phyloP scores from a whole-genome alignment of 2,113 vertebrate genomes.

The Nesoenas mayeri region DNA sequence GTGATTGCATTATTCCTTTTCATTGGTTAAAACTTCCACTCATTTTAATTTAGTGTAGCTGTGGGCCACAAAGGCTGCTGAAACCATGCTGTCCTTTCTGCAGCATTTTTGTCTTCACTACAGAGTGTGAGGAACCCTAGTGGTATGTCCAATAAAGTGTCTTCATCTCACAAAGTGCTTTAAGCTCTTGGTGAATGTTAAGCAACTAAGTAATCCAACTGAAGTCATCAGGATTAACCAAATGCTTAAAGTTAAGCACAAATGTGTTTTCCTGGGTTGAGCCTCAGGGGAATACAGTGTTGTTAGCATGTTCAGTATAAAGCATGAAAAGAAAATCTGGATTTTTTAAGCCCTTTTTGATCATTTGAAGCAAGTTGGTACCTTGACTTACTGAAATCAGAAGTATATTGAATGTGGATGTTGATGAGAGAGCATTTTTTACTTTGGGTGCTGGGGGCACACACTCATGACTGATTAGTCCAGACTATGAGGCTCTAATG shows the following conservation, averaged over 20 bases:
- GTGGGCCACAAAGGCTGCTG: neutral
- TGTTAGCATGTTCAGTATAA: neutral
- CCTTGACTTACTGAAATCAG: neutral
- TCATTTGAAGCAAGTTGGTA: neutral
- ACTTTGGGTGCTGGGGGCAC: accelerated
- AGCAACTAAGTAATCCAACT: conserved; percentile 28
- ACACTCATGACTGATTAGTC: neutral
- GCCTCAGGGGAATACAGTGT: neutral
- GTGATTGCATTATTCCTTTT: neutral
- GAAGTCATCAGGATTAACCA: conserved; percentile 43
- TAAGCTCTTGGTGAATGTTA: conserved; percentile 11
- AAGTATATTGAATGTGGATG: neutral
- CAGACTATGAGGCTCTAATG: neutral
- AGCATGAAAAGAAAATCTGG: neutral
- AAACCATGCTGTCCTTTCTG: neutral
- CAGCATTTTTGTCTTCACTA: neutral
- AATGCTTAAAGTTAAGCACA: conserved; percentile 34
- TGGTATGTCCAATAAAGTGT: neutral
- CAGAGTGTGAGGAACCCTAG: neutral
- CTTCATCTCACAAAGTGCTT: conserved; percentile 25
- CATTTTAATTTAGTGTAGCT: neutral
- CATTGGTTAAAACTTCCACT: neutral
- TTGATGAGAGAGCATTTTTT: neutral
- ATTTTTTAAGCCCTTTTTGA: neutral
- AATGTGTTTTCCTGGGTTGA: neutral